phyloP scores from a whole-genome alignment of 2,113 vertebrate species.

The Cercocebus atys region DNA sequence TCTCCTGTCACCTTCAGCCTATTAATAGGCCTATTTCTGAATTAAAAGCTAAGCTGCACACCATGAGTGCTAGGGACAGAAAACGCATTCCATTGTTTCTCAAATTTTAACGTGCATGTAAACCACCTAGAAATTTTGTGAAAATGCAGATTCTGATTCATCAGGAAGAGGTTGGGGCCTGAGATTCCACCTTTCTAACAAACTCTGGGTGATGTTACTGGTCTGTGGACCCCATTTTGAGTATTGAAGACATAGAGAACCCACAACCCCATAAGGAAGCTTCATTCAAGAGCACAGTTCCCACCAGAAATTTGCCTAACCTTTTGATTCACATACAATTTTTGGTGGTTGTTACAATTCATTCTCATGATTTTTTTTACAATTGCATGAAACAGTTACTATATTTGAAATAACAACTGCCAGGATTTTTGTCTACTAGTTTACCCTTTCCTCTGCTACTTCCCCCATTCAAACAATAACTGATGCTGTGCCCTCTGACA shows the following conservation, averaged over 20 bases:
- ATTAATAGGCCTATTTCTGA: constrained; percentile 37
- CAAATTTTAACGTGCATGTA: constrained; percentile 23
- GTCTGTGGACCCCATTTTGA: neutral
- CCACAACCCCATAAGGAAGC: neutral
- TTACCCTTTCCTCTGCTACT: neutral
- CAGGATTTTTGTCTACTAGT: constrained; percentile 17
- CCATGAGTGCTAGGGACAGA: constrained; percentile 16
- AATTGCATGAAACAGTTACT: neutral
- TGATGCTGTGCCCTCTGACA: neutral
- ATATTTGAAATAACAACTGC: constrained; percentile 31
- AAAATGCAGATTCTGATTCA: constrained; percentile 46
- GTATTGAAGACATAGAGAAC: neutral
- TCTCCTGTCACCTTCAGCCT: constrained; percentile 49
- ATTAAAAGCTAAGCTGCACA: constrained; percentile 38
- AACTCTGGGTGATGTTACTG: neutral
- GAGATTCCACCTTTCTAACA: neutral
- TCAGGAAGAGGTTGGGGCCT: neutral
- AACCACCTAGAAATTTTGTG: constrained; percentile 31
- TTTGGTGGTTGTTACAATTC: neutral
- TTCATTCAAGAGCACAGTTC: neutral
- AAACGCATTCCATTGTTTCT: constrained; percentile 28
- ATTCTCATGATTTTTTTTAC: neutral
- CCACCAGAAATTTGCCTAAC: neutral
- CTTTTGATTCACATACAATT: constrained; percentile 1
- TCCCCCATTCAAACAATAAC: neutral